Evolutionary conservation across 1,140 invertebrate species (phyloP), one percentile per base, ranked within the genome.

Genomic region (Lasioglossum albipes): DNA sequence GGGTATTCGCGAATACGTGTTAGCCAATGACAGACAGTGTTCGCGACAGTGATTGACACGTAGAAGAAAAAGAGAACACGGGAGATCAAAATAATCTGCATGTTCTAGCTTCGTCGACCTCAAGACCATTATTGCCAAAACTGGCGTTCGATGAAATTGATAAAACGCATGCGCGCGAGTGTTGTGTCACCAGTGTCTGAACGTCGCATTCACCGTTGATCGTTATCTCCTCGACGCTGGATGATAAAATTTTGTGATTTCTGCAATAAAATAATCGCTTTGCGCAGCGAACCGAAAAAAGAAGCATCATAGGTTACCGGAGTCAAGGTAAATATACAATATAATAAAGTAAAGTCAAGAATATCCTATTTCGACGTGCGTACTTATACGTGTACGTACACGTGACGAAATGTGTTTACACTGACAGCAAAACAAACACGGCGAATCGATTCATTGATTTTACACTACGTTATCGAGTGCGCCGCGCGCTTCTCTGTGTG

Each of bases 91-190:
- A 66, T 79, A 74, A 20, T 36, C 42, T 13, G 36, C 36, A 22
- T 61, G 12, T 12, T 49, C 45, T 49, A 2, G 36, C 36, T 36
- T 36, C 36, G 36, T 3, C 36, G 36, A 54, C 52, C 13, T 16
- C 18, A 20, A 18, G 52, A 18, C 52, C 16, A 16, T 52, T 52
- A 52, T 62, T 64, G 10, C 73, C 16, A 49, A 79, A 67, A 27
- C n/a, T n/a, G n/a, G 20, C 16, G 52, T 52, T 13, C 31, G 57
- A 16, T 9, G 36, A 42, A 42, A 65, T 20, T 16, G 42, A 18
- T 49, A 36, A 13, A 31, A 57, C 73, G 84, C 84, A 77, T 81
- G 84, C 84, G 82, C 67, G 12, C 57, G 27, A 27, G 36, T 36
- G 0, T 64, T 49, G n/a, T 75, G 65, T 61, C 72, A 62, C 65